Percentiles rank a stretch among this genome's conserved stretches.
phyloP scores from a whole-genome alignment of 2,888 invertebrate genomes.

The Muschampia plurimacula region DNA sequence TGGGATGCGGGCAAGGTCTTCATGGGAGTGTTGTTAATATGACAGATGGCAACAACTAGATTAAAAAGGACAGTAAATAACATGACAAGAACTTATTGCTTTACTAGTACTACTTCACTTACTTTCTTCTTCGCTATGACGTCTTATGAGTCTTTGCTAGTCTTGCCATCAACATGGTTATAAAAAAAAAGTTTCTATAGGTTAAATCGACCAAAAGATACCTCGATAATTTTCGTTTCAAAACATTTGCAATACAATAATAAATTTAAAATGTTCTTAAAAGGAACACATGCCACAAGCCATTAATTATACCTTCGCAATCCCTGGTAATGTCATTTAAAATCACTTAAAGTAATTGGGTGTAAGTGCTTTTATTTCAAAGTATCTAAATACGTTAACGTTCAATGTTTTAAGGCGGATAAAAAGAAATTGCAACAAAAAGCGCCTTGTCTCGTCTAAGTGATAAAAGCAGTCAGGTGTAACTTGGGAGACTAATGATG shows the following conservation, averaged over 20 bases:
- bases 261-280: neutral
- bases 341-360: constrained; percentile 25
- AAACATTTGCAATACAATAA: neutral
- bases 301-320: neutral
- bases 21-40: no score
- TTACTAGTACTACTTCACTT: no score
- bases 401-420: constrained; percentile 45
- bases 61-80: no score
- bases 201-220: no score
- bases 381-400: constrained; percentile 13
- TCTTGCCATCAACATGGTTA: no score
- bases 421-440: constrained; percentile 74
- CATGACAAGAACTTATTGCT: no score
- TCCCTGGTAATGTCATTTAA: constrained; percentile 14
- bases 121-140: no score
- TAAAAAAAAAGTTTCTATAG: no score
- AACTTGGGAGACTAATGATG: neutral
- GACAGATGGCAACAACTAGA: no score
- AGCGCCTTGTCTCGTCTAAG: constrained; percentile 59
- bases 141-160: no score
- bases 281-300: neutral
- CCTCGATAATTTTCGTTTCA: no score
- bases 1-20: no score
- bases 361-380: constrained; percentile 25
- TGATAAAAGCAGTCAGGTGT: constrained; percentile 27